Percentiles rank a stretch among this genome's conserved stretches.
These are phyloP conservation scores for Temnothorax longispinosus DNA, from an alignment of 1,140 invertebrate genomes.

Conservation along the genomic window DNA sequence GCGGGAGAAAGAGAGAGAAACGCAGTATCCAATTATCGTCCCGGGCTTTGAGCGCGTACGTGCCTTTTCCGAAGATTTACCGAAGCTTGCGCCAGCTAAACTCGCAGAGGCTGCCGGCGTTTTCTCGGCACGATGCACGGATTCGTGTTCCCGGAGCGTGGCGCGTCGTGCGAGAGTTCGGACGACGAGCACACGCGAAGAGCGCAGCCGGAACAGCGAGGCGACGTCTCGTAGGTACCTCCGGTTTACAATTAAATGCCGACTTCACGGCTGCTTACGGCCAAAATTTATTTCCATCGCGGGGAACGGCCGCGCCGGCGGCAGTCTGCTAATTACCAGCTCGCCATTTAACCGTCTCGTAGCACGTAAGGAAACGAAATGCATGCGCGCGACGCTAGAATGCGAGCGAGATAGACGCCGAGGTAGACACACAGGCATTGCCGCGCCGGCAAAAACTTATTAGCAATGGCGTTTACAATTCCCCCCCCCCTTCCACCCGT, in stretches of 20 bases:
- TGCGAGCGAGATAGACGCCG: neutral
- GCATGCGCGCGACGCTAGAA: conserved; percentile 16
- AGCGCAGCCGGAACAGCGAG: conserved; percentile 66
- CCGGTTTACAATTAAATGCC: conserved; percentile 81
- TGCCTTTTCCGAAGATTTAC: conserved; percentile 58
- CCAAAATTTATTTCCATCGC: conserved; percentile 79
- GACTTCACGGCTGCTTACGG: conserved; percentile 78
- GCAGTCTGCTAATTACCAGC: conserved; percentile 80
- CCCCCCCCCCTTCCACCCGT: conserved; percentile 29
- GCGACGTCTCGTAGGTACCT: conserved; percentile 74
- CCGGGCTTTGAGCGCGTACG: conserved; percentile 50
- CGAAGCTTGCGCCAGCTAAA: conserved; percentile 1
- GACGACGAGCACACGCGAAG: conserved; percentile 62
- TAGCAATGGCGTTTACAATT: conserved; percentile 76
- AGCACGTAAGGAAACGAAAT: conserved; percentile 49
- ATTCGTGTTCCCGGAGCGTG: conserved; percentile 36
- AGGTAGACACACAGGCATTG: neutral
- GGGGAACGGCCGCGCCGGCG: conserved; percentile 37
- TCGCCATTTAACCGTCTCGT: conserved; percentile 51
- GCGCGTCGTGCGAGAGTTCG: conserved; percentile 18
- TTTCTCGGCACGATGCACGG: conserved; percentile 36
- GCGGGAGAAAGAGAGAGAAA: conserved; percentile 25
- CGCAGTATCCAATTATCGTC: conserved; percentile 52
- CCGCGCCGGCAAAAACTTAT: conserved; percentile 72
- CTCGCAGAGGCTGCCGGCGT: conserved; percentile 45